Base-by-base conservation (phyloP, 1,140 invertebrate species). In the Microvelia longipes region DNA sequence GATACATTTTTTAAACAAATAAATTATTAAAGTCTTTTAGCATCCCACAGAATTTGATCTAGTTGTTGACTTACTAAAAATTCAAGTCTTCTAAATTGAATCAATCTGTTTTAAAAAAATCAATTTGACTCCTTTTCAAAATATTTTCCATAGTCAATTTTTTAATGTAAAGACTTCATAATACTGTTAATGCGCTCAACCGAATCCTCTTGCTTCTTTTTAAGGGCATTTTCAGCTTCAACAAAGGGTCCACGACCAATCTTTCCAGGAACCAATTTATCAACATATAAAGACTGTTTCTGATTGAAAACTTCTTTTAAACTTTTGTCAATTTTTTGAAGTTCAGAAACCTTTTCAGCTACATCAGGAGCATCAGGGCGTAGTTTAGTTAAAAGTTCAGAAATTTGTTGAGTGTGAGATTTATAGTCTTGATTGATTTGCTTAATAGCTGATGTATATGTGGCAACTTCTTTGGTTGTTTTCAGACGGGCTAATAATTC, bases 201-300 rank as follows among this genome's bases (percentile, higher is more conserved):
- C 68, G 81, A 81, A 27, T 90, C 88, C 68, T 87, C 85, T 73
- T 85, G 86, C 76, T 89, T 89, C 73, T 83, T 84, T 27, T 79
- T 79, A 27, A 86, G 81, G 27, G 75, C 76, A 30, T 80, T 76
- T 71, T 90, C 88, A 25, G 81, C 79, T 67, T 90, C 87, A 26
- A 88, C 77, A 75, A 88, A 90, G 70, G 84, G 83, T 63, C 83
- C 82, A 70, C 87, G 84, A 68, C 79, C 80, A 70, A 90, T 83
- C 79, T 89, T 90, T 2, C 84, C 84, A 14, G 83, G 80, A 13
- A 89, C 83, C 28, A 89, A 76, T 76, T 87, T 88, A 68, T 90
- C 88, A 63, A 86, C 82, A 70, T 85, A 82, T 1, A 83, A 73
- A 19, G 78, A 78, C 71, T 87, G 82, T 26, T 83, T 81, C 63